Evolutionary conservation across 2,888 invertebrate genomes (phyloP).

Genomic region (Caenorhabditis zanzibari): DNA sequence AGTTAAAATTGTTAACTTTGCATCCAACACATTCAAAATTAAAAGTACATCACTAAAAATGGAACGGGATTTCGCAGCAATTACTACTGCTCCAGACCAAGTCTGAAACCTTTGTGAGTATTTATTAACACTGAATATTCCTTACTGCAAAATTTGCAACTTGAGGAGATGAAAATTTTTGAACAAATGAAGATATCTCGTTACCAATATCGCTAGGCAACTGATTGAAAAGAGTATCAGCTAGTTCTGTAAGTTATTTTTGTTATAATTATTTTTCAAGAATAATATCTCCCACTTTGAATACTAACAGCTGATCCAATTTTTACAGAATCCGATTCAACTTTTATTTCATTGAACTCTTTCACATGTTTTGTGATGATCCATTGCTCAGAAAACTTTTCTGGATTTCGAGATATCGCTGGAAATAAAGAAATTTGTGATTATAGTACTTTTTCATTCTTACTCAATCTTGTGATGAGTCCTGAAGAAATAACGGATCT

Average conservation of each 20-base stretch:
- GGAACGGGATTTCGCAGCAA: constrained; percentile 80
- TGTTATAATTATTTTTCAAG: not conserved
- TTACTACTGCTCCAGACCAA: constrained; percentile 83
- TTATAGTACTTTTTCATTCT: not conserved
- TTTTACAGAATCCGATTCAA: constrained; percentile 86
- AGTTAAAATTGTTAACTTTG: constrained; percentile 15
- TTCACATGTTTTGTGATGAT: constrained; percentile 49
- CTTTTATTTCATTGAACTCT: constrained; percentile 84
- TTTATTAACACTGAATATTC: too few relatives aligned
- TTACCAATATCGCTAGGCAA: not conserved
- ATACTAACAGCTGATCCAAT: constrained; percentile 87
- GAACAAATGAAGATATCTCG: constrained; percentile 18
- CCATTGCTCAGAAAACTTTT: constrained; percentile 43
- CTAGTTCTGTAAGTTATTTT: constrained; percentile 15
- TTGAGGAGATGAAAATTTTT: constrained; percentile 85
- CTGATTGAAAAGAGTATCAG: constrained; percentile 21
- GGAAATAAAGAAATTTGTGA: not conserved
- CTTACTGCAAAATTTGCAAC: constrained; percentile 69
- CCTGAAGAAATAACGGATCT: constrained; percentile 64
- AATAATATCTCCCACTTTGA: constrained; percentile 11
- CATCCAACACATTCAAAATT: constrained; percentile 38
- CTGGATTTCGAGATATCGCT: constrained; percentile 42
- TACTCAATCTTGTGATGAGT: constrained; percentile 68
- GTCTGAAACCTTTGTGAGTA: constrained; percentile 26
- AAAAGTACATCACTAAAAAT: constrained; percentile 84